Base-by-base conservation (phyloP, 2,113 vertebrate genomes). In the Tachuris rubrigastra region DNA sequence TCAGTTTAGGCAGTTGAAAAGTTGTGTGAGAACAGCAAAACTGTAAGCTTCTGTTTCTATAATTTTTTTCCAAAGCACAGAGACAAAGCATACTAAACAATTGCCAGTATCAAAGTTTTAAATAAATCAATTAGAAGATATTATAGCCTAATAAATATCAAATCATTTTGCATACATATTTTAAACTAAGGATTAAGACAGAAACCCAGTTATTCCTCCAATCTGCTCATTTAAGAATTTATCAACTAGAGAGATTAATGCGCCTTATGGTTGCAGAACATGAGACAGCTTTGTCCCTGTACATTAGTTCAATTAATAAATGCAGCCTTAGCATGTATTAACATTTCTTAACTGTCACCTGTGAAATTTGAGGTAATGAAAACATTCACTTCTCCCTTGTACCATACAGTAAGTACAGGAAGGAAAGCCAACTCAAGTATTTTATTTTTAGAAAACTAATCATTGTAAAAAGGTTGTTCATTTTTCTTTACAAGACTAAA, bases 201-300 rank as follows among this genome's bases (percentile, higher is more conserved):
- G 85, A 89, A 97, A 89, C 89, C 87, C 93, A 98, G 96, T 98
- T 98, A 97, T 94, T 98, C 96, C 97, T 94, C 60, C 92, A 98
- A 96, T 97, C 96, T 96, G 89, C 78, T 97, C 89, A 96, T 91
- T 97, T 98, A 97, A 95, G 89, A 97, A 98, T 95, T 77, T 89
- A 96, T 97, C 97, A 97, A 49, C 93, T 94, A 95, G 95, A 95
- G 83, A 97, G 96, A 97, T 98, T 98, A 98, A 91, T 76, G 59
- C 31, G 93, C 96, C 81, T 97, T 96, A 91, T 94, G 93, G 95
- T 92, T 97, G 96, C 92, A 89, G 95, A 97, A 97, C 92, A 94
- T 82, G 72, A 96, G 93, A 92, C 88, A 96, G 87, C 63, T 96
- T 96, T 96, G 95, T 91, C 87, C 78, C 89, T 12, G 3, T 86